Base-by-base conservation (phyloP, 2,888 invertebrate genomes). In the Slavum lentiscoides region DNA sequence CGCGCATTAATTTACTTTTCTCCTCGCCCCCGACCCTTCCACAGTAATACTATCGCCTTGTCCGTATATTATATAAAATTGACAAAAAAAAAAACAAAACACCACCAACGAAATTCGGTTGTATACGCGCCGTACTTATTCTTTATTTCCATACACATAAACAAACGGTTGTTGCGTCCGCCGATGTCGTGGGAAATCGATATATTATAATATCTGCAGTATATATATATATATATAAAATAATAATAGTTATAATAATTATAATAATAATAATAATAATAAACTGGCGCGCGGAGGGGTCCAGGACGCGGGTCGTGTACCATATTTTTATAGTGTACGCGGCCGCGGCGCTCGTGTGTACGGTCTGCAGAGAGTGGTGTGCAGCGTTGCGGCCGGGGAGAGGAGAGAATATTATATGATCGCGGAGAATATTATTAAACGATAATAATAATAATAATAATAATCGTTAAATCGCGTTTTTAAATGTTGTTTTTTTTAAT, bases 151-250 rank as follows among this genome's bases (percentile, higher is more conserved):
- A n/a, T n/a, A n/a, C 58, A 58, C 69, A 43, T 6, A 58, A 58
- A 55, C 30, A 9, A 9, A 19, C 37, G 21, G n/a, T n/a, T 8
- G n/a, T n/a, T 8, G 9, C 15, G 21, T 62, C 64, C 6, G 55
- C n/a, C n/a, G n/a, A n/a, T 23, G 74, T 74, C 74, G 74, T 74
- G 74, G 74, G 74, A 74, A 74, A 74, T 74, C 66, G 39, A 74
- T 66, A 58, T 70, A 70, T 37, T 58, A 58, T 37, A 55, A 61
- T 59, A n/a, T n/a, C 30, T 30, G 30, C 8, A 6, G 19, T 58
- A 58, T 58, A 67, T n/a, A 55, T 55, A 55, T 67, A 21, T 19
- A 17, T 23, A 8, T 23, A 13, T 8, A 59, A 2, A 11, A 59
- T 13, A 39, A 23, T 39, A 13, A 21, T 9, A 39, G 7, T 6